Percentiles rank a stretch among this genome's conserved stretches.
Conservation (phyloP, 2,797 vertebrate genomes). For the Dryobates pubescens region DNA sequence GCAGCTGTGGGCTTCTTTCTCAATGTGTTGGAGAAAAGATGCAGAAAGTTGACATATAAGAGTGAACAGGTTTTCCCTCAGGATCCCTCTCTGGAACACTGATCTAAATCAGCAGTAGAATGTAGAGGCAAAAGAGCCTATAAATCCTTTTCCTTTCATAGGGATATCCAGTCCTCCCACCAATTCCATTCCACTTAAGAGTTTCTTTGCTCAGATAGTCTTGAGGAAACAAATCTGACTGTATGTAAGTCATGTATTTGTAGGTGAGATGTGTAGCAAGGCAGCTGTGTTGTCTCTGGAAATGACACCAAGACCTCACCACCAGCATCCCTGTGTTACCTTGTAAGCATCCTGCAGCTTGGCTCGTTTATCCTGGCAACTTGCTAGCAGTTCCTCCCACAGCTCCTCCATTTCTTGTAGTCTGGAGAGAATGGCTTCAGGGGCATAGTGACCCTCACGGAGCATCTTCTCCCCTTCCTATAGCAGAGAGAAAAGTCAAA, state of each 20-base stretch:
- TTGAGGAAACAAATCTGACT: not conserved
- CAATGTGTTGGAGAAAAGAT: not conserved
- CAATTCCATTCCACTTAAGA: not conserved
- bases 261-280: not conserved
- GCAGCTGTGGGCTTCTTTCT: not conserved
- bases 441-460: constrained; percentile 66
- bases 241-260: not conserved
- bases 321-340: constrained; percentile 66
- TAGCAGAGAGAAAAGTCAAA: not conserved
- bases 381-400: constrained; percentile 84
- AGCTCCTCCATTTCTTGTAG: constrained; percentile 83
- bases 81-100: not conserved
- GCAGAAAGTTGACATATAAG: not conserved
- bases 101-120: not conserved
- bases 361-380: constrained; percentile 82
- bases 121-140: not conserved
- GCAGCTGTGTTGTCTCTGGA: not conserved
- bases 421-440: constrained; percentile 78
- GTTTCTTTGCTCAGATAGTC: not conserved
- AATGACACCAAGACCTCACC: not conserved
- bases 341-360: constrained; percentile 85
- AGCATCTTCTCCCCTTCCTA: constrained; percentile 88
- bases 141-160: not conserved
- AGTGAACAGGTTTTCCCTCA: not conserved
- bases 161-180: not conserved